A percentile compares a stretch with the other conserved stretches of the same genome.
phyloP scores from a whole-genome alignment of 2,797 vertebrate genomes.

The Simalia tracyae region DNA sequence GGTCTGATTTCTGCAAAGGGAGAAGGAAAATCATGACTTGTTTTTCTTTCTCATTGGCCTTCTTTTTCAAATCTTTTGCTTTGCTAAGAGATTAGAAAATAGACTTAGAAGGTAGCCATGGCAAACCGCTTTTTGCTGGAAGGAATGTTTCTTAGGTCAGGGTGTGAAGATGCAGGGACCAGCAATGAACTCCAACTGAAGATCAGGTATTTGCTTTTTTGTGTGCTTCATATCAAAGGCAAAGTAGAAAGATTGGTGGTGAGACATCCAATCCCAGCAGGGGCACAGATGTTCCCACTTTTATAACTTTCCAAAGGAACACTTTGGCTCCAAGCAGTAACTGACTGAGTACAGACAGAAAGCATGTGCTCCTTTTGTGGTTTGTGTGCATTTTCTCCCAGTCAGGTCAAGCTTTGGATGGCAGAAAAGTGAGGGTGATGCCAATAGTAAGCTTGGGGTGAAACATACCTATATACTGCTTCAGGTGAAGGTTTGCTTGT shows the following conservation, averaged over 20 bases:
- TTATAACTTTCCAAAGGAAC: constrained; percentile 67
- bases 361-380: constrained; percentile 43
- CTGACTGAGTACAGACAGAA: background rate
- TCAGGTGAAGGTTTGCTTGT: background rate
- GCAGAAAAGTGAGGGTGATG: background rate
- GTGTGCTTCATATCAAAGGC: constrained; percentile 79
- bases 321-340: constrained; percentile 61
- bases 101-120: constrained; percentile 86
- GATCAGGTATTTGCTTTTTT: constrained; percentile 86
- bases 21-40: constrained; percentile 54
- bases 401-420: background rate
- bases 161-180: constrained; percentile 67
- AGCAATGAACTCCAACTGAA: constrained; percentile 71
- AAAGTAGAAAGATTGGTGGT: constrained; percentile 80
- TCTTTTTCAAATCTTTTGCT: constrained; percentile 71
- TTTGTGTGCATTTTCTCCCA: constrained; percentile 6
- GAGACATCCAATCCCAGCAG: constrained; percentile 74
- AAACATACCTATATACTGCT: background rate
- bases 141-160: constrained; percentile 86
- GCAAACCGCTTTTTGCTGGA: constrained; percentile 78
- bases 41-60: background rate
- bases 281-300: constrained; percentile 72
- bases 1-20: constrained; percentile 62
- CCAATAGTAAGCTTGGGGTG: background rate
- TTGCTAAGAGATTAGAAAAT: constrained; percentile 90